These are phyloP conservation scores for Pangasius mekongensis DNA, from an alignment of 2,797 vertebrate species.

Conservation along the genomic window DNA sequence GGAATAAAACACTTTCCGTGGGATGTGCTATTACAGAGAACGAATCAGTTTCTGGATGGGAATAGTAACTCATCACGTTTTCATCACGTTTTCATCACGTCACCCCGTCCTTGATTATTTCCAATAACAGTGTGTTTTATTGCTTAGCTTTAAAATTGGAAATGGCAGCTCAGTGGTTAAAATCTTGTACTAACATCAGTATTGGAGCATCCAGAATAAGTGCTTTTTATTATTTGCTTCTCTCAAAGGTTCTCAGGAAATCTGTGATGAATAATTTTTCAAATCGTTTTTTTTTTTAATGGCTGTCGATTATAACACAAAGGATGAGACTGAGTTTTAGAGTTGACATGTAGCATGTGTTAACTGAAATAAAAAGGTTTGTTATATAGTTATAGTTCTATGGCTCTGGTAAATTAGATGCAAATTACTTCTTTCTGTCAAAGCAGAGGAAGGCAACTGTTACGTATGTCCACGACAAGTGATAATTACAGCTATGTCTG, in stretches of 20 bases:
- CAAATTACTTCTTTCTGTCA: not conserved
- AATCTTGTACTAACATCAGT: no score
- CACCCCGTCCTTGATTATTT: no score
- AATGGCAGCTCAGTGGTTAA: no score
- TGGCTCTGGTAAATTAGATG: not conserved
- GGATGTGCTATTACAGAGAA: no score
- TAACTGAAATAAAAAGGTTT: not conserved
- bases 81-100: no score
- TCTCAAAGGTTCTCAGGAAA: no score
- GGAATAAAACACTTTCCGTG: not conserved
- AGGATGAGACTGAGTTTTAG: not conserved
- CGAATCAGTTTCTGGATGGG: no score
- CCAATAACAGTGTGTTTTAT: not conserved
- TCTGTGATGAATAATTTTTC: no score
- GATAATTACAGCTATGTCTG: constrained; percentile 61
- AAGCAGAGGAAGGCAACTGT: not conserved
- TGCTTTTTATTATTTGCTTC: no score
- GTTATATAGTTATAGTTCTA: not conserved
- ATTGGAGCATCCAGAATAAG: no score
- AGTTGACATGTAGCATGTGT: not conserved
- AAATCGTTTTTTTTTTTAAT: not conserved
- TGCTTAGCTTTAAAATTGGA: no score
- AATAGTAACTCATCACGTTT: no score
- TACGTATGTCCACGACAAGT: constrained; percentile 28
- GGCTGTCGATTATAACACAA: not conserved